Percentiles rank a stretch among this genome's conserved stretches.
phyloP scores from a whole-genome alignment of 2,797 vertebrate genomes.

The Sternotherus odoratus region DNA sequence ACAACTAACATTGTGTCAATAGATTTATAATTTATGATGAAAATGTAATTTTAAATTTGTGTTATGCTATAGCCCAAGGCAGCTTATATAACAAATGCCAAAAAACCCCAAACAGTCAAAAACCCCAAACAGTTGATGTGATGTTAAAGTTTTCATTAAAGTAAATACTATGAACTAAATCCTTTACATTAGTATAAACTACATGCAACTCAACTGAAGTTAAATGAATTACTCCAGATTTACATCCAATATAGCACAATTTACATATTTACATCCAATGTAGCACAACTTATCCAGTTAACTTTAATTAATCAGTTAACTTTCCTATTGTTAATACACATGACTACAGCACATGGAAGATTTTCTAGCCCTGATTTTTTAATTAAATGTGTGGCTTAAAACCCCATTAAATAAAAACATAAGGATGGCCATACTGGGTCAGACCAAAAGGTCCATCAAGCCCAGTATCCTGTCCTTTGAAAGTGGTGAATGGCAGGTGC shows the following conservation, averaged over 20 bases:
- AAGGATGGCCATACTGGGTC: too few species aligned
- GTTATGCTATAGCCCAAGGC: neutral
- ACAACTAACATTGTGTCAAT: neutral
- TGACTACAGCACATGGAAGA: neutral
- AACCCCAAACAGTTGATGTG: neutral
- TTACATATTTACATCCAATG: neutral
- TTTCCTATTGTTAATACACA: neutral
- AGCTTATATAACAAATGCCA: constrained; percentile 33
- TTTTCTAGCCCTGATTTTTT: neutral
- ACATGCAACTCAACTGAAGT: neutral
- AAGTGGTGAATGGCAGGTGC: too few species aligned
- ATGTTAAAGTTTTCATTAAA: constrained; percentile 8
- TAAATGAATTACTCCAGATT: neutral
- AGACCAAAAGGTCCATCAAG: too few species aligned
- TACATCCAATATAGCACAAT: neutral
- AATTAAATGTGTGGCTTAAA: neutral
- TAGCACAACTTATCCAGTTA: too few species aligned
- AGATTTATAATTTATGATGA: constrained; percentile 4
- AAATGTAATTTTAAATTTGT: neutral
- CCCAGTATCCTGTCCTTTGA: too few species aligned
- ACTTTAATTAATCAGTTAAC: too few species aligned
- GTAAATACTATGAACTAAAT: neutral
- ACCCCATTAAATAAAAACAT: neutral
- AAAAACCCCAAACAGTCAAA: too few species aligned
- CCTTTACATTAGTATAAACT: constrained; percentile 24